phyloP scores from a whole-genome alignment of 1,140 invertebrate species.

The Polyergus mexicanus region DNA sequence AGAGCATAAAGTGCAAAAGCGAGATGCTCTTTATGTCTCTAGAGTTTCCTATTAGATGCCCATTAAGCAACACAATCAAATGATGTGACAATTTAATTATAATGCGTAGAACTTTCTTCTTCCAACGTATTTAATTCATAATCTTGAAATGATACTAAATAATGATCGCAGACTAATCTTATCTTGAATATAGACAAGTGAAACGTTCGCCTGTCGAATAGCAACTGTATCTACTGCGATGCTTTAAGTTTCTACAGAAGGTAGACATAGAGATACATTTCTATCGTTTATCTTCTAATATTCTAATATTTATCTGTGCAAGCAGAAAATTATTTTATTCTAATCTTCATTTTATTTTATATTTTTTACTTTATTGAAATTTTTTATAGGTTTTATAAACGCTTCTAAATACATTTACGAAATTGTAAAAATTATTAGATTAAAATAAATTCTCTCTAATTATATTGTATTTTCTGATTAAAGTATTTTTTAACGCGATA shows the following conservation, averaged over 20 bases:
- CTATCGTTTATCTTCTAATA: background rate
- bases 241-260: background rate
- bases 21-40: background rate
- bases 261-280: background rate
- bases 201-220: constrained; percentile 12
- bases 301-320: background rate
- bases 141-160: background rate
- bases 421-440: background rate
- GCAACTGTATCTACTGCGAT: constrained; percentile 35
- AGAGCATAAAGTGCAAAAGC: background rate
- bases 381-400: too few species aligned
- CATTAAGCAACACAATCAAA: constrained; percentile 7
- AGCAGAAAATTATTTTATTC: background rate
- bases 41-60: background rate
- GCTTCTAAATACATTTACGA: background rate
- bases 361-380: background rate
- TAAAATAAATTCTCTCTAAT: background rate
- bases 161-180: background rate
- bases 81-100: background rate
- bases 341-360: background rate
- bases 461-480: background rate
- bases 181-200: background rate
- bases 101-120: background rate
- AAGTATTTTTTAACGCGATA: background rate
- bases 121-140: constrained; percentile 2